Evolutionary conservation across 2,113 vertebrate genomes (phyloP).

Genomic region (Noctilio leporinus): DNA sequence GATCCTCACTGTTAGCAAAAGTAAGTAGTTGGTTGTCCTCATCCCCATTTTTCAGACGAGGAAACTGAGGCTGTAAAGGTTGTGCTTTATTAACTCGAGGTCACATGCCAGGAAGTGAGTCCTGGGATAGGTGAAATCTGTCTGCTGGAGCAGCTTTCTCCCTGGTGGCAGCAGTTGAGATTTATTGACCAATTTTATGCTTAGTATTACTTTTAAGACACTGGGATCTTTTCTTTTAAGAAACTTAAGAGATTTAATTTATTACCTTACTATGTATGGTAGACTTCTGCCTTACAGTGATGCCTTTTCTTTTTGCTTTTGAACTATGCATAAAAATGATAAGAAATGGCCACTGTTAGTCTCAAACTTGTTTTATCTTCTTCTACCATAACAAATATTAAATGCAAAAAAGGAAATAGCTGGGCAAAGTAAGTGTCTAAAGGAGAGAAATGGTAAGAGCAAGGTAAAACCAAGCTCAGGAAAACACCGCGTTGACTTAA

Average conservation of each 20-base stretch:
- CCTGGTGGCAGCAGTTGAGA: neutral
- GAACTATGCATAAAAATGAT: neutral
- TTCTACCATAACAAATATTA: neutral
- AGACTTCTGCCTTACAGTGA: neutral
- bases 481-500: conserved; percentile 10
- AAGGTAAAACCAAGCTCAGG: neutral
- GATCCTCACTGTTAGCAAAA: neutral
- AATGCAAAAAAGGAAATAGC: neutral
- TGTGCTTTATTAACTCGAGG: neutral
- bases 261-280: neutral
- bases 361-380: neutral
- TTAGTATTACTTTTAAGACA: neutral
- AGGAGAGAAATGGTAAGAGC: neutral
- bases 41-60: neutral
- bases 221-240: neutral
- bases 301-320: neutral
- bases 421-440: neutral
- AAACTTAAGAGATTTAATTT: neutral
- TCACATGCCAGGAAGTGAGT: neutral
- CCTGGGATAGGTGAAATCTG: neutral
- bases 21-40: neutral
- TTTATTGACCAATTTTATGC: neutral
- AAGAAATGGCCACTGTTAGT: neutral
- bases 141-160: neutral
- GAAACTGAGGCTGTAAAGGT: neutral